A percentile compares a stretch with the other conserved stretches of the same genome.
Evolutionary conservation across 1,140 invertebrate genomes (phyloP).

Genomic region (Drosophila suzukii): DNA sequence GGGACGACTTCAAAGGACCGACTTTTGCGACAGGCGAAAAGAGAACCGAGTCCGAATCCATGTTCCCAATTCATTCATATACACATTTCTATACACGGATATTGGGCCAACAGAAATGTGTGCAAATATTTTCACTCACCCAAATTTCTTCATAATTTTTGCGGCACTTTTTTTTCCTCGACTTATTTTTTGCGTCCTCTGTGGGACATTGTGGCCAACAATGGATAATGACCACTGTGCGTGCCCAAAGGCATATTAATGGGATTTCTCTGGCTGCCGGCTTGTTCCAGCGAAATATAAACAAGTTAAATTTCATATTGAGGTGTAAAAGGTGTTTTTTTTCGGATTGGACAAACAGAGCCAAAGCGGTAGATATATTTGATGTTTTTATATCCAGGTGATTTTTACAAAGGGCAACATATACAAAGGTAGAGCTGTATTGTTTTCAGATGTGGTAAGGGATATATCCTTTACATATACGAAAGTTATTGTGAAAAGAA

Average conservation of each 20-base stretch:
- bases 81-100: constrained; percentile 2
- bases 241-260: constrained; percentile 52
- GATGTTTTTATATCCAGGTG: constrained; percentile 15
- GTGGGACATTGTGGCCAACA: constrained; percentile 47
- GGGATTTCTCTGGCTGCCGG: constrained; percentile 36
- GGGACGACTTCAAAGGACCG: constrained; percentile 65
- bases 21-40: constrained; percentile 7
- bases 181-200: constrained; percentile 10
- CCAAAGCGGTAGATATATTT: constrained; percentile 29
- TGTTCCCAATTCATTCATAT: constrained; percentile 50
- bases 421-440: neutral
- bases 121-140: constrained; percentile 69
- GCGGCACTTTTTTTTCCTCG: constrained; percentile 62
- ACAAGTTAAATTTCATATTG: constrained; percentile 43
- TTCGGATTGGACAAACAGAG: constrained; percentile 12
- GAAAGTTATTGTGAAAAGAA: too few species aligned
- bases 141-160: constrained; percentile 80
- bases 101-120: constrained; percentile 47
- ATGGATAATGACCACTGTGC: constrained; percentile 75
- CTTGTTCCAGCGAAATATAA: constrained; percentile 52
- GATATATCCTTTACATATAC: too few species aligned
- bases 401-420: neutral
- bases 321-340: constrained; percentile 34
- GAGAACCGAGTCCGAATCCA: constrained; percentile 6
- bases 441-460: neutral